Conservation (phyloP, 2,888 invertebrate species). For the Cheilosia impressa region DNA sequence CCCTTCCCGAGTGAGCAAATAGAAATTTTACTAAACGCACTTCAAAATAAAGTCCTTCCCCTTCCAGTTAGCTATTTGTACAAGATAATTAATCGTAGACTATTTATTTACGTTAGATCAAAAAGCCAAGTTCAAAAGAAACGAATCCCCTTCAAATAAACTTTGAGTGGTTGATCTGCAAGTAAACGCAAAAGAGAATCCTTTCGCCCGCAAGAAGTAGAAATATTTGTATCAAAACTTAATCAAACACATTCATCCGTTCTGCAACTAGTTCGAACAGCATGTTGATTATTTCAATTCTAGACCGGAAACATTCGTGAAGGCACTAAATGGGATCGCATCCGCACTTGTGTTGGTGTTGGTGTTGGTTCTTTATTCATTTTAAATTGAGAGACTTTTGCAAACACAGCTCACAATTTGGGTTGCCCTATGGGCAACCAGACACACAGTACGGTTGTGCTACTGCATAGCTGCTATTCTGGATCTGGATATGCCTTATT, state of each 20-base stretch:
- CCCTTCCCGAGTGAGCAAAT: neutral
- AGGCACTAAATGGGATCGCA: neutral
- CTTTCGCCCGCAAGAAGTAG: neutral
- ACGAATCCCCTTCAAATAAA: neutral
- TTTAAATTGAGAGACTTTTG: slow-evolving; percentile 11
- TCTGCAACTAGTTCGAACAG: neutral
- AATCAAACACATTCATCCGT: neutral
- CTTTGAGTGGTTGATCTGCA: neutral
- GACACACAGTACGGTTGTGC: neutral
- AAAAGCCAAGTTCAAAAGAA: slow-evolving; percentile 19
- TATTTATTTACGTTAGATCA: slow-evolving; percentile 21
- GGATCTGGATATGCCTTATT: slow-evolving; percentile 10
- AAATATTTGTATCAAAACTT: slow-evolving; percentile 18
- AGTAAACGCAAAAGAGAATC: neutral
- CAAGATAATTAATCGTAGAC: neutral
- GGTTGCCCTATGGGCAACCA: slow-evolving; percentile 6
- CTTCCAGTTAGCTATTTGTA: slow-evolving; percentile 4
- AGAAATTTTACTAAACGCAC: neutral
- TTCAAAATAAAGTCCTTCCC: neutral
- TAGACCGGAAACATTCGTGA: neutral
- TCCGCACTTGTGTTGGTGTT: no score
- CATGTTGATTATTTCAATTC: slow-evolving; percentile 7
- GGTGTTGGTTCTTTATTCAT: slow-evolving; percentile 19
- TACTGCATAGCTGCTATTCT: neutral
- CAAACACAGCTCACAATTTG: slow-evolving; percentile 10